Base-by-base conservation (phyloP, 2,113 vertebrate species). In the Coptodon rendalli region DNA sequence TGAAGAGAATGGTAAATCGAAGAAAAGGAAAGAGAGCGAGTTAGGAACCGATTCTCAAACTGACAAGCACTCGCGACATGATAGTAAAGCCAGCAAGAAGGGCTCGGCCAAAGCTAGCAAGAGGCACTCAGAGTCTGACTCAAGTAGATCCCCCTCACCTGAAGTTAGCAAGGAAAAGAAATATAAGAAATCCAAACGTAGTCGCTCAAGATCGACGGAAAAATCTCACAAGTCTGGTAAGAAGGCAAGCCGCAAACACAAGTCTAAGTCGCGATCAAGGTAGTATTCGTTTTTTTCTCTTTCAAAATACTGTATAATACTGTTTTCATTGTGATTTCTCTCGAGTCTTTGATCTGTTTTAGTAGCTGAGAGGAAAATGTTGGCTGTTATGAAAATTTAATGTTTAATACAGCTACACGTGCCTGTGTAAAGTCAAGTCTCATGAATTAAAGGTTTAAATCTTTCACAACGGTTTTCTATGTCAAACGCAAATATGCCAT, bases 201-300 rank as follows among this genome's bases (percentile, higher is more conserved):
- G 98, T 97, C 98, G 98, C 82, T 99, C 99, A 96, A 96, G 97
- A 94, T 99, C 98, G 94, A 88, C 97, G 98, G 99, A 99, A 97
- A 99, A 98, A 98, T 98, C 97, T 96, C 98, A 99, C 98, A 99
- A 98, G 98, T 99, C 98, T 99, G 98, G 99, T 99, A 99, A 99
- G 98, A 99, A 99, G 98, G 98, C 98, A 99, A 99, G 98, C 99
- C 98, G 98, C 99, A 99, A 99, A 99, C 98, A 99, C 98, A 99
- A 99, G 99, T 99, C 98, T 99, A 99, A 99, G 97, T 99, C 99
- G 95, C 98, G 98, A 99, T 99, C 98, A 99, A 99, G 99, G 99
- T 99, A 99, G 99, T 99, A 99, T 98, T 98, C 97, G 97, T 95
- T 97, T 98, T 98, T 91, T 98, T 93, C 81, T 87, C 88, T 83